phyloP scores from a whole-genome alignment of 2,888 invertebrate species.

The Penaeus monodon region DNA sequence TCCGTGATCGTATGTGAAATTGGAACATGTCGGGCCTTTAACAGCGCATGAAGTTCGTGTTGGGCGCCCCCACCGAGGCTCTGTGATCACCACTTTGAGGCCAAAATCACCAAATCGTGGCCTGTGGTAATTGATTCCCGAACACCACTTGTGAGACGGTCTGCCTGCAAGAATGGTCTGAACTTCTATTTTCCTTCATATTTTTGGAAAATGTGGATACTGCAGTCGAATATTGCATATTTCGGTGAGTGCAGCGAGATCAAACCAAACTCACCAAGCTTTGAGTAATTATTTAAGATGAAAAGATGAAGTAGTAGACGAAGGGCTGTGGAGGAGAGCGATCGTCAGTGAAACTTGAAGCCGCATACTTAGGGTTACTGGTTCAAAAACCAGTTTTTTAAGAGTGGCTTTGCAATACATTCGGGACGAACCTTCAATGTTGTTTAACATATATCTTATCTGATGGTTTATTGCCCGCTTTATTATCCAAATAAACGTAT shows the following conservation, averaged over 20 bases:
- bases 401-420: conserved; percentile 23
- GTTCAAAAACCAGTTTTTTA: conserved; percentile 37
- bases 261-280: too few species aligned
- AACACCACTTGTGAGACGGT: conserved; percentile 1
- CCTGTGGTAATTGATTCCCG: conserved; percentile 26
- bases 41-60: conserved; percentile 26
- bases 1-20: conserved; percentile 17
- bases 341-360: background rate
- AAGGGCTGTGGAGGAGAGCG: background rate
- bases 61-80: conserved; percentile 5
- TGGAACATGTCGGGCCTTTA: conserved; percentile 27
- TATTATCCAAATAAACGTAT: conserved; percentile 42
- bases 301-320: background rate
- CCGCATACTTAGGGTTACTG: conserved; percentile 20
- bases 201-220: too few species aligned
- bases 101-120: conserved; percentile 42
- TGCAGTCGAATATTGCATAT: too few species aligned
- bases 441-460: conserved; percentile 39
- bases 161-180: background rate
- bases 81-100: conserved; percentile 8
- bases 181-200: too few species aligned
- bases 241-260: too few species aligned
- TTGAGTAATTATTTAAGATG: background rate
- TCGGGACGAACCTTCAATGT: conserved; percentile 29
- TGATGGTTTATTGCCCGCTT: conserved; percentile 41